Evolutionary conservation across 2,888 invertebrate species (phyloP), one percentile per base, ranked within the genome.

Genomic region (Orthosia gothica): DNA sequence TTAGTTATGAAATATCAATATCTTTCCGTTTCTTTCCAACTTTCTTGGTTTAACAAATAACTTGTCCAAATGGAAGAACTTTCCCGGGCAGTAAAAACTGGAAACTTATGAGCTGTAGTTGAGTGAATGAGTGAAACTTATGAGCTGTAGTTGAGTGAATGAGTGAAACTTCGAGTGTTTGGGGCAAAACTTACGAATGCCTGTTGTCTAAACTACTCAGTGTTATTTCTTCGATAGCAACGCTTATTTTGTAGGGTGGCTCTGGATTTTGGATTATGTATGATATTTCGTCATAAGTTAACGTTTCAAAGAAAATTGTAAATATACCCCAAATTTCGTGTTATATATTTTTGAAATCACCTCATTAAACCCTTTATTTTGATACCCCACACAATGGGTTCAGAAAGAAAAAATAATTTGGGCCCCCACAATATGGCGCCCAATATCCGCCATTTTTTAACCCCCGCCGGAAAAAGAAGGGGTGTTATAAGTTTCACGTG

Each of bases 161-260:
- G 54, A 54, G 49, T 18, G 23, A n/a, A 77, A 79, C 61, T 83
- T 70, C 1, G 55, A 58, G 54, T 20, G 63, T 52, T 72, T 52
- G 50, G 40, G 47, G 26, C 7, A 20, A 59, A 82, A 63, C 49
- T 82, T 63, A 63, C 79, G 63, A 83, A 79, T 79, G 32, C 52
- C 47, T 71, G 65, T 63, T 78, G 55, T 72, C 58, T 12, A 57
- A 79, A 83, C 79, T 79, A 78, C 54, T 71, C 58, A 13, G 11
- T 40, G 78, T 71, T 67, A 67, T 82, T 80, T 49, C 20, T 82
- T 54, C 11, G 23, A 64, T 52, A 16, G 16, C 20, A 47, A n/a
- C 66, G 32, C 32, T 82, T 78, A 47, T 71, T 63, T 54, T 32
- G 16, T 52, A 26, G 63, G 58, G 64, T 78, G 18, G 47, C 62